These are phyloP conservation scores for Balaeniceps rex DNA, from an alignment of 2,113 vertebrate genomes.

Conservation along the genomic window DNA sequence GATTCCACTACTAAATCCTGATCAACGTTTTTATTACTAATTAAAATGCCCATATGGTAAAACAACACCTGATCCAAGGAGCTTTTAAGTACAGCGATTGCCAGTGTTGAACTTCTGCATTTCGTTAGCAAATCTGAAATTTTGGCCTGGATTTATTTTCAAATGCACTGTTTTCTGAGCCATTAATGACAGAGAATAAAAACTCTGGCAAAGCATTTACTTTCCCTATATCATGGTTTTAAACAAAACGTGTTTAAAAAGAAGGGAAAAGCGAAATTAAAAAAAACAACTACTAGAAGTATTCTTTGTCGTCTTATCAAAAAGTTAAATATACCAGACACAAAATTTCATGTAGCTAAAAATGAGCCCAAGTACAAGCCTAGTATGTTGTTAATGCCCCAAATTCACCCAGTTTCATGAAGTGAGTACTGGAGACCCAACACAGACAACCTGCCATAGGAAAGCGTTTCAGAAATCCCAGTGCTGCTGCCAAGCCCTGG, in stretches of 20 bases:
- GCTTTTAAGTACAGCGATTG: slow-evolving; percentile 24
- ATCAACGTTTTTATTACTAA: slow-evolving; percentile 44
- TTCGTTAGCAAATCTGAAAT: neutral
- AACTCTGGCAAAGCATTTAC: neutral
- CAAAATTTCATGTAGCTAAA: neutral
- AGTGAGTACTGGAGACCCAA: no score
- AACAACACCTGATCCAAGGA: slow-evolving; percentile 47
- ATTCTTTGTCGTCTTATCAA: neutral
- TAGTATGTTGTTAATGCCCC: rapidly evolving
- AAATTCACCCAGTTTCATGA: neutral
- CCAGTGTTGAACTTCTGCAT: neutral
- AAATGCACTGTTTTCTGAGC: neutral
- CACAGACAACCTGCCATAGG: neutral
- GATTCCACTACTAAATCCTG: neutral
- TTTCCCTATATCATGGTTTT: neutral
- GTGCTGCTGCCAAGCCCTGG: neutral
- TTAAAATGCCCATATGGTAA: slow-evolving; percentile 52
- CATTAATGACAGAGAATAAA: neutral
- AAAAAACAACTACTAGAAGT: neutral
- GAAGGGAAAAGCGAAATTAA: neutral
- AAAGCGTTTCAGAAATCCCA: rapidly evolving
- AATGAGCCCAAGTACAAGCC: neutral
- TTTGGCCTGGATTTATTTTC: neutral
- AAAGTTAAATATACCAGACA: neutral
- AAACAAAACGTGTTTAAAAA: neutral